Conservation (phyloP, 2,797 vertebrate genomes). For the Lutjanus argentimaculatus region DNA sequence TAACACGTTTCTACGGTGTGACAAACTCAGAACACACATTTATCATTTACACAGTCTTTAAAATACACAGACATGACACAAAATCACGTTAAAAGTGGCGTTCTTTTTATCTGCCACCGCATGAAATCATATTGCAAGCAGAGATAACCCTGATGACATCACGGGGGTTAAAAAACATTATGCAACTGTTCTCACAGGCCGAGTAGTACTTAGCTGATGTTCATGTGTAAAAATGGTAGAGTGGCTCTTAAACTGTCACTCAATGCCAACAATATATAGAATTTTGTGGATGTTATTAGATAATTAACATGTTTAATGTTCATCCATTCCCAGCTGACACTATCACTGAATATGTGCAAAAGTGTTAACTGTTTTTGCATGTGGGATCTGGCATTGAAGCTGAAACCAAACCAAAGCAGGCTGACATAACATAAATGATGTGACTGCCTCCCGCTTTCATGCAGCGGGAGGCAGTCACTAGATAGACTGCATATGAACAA, state of each 20-base stretch:
- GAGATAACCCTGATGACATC: neutral
- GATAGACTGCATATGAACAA: constrained; percentile 3
- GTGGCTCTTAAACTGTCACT: neutral
- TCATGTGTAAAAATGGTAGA: neutral
- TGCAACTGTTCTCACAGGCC: neutral
- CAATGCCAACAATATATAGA: neutral
- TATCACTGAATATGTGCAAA: neutral
- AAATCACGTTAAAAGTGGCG: too few species aligned
- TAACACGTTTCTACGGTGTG: too few species aligned
- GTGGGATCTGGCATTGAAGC: neutral
- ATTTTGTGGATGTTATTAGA: neutral
- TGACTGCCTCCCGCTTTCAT: neutral
- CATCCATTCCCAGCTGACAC: neutral
- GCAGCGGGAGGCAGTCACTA: too few species aligned
- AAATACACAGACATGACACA: too few species aligned
- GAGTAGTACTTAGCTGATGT: neutral
- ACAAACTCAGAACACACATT: too few species aligned
- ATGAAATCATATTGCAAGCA: too few species aligned
- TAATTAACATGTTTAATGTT: too few species aligned
- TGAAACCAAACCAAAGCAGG: neutral
- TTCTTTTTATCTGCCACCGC: too few species aligned
- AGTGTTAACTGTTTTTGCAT: constrained; percentile 3
- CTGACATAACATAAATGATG: neutral
- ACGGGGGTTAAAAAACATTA: neutral
- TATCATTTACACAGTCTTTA: too few species aligned